These are phyloP conservation scores for Drosophila heteroneura DNA, from an alignment of 2,888 invertebrate species.

Conservation along the genomic window DNA sequence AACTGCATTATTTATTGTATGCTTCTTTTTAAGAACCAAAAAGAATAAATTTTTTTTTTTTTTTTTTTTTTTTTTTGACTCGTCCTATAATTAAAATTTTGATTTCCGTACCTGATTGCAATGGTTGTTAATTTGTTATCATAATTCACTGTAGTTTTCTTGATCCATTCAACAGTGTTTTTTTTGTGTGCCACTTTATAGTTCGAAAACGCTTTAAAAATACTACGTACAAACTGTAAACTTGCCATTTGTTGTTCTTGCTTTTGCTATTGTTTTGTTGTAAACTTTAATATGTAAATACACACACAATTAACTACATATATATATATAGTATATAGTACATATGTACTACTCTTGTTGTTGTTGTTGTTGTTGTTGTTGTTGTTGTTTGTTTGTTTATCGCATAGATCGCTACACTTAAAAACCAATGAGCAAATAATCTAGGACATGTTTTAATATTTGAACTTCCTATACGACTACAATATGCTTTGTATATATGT, in stretches of 20 bases:
- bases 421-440: slow-evolving; percentile 72
- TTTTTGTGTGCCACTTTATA: slow-evolving; percentile 37
- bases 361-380: slow-evolving; percentile 22
- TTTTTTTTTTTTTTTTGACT: slow-evolving; percentile 12
- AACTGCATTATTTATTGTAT: slow-evolving; percentile 36
- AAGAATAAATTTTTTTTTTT: slow-evolving; percentile 28
- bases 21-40: slow-evolving; percentile 21
- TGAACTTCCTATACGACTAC: slow-evolving; percentile 28
- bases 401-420: slow-evolving; percentile 46
- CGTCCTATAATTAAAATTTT: slow-evolving; percentile 67
- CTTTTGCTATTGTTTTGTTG: slow-evolving; percentile 41
- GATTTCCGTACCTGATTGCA: slow-evolving; percentile 81
- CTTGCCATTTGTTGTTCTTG: slow-evolving; percentile 21
- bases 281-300: slow-evolving; percentile 81
- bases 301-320: slow-evolving; percentile 70
- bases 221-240: slow-evolving; percentile 54
- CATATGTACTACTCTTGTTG: slow-evolving; percentile 33
- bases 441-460: slow-evolving; percentile 49
- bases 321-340: slow-evolving; percentile 13
- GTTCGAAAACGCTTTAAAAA: slow-evolving; percentile 67
- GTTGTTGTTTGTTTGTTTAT: slow-evolving; percentile 26
- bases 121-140: slow-evolving; percentile 46
- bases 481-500: slow-evolving; percentile 11
- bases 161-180: slow-evolving; percentile 3
- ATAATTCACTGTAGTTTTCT: slow-evolving; percentile 55